Conservation (phyloP, 1,140 invertebrate species). For the Bombus pyrosoma region DNA sequence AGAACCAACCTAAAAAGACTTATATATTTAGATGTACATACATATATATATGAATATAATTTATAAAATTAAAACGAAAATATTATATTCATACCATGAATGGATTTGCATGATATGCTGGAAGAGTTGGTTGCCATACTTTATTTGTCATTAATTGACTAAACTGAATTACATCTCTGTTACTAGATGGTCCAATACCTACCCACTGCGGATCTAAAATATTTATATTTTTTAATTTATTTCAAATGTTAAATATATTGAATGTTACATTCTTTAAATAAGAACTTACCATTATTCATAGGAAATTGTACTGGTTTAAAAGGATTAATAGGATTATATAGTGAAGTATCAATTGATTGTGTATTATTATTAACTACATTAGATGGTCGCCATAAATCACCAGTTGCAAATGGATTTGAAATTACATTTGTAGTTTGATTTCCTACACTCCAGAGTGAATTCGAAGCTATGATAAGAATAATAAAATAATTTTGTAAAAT, state of each 20-base stretch:
- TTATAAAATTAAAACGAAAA: slow-evolving; percentile 8
- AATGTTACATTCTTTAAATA: neutral
- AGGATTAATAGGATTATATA: slow-evolving; percentile 78
- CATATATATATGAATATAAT: neutral
- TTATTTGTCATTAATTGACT: slow-evolving; percentile 80
- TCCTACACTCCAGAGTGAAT: slow-evolving; percentile 73
- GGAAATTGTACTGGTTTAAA: slow-evolving; percentile 76
- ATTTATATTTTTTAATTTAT: slow-evolving; percentile 18
- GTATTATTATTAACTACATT: slow-evolving; percentile 80
- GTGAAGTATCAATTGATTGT: slow-evolving; percentile 73
- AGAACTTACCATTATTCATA: slow-evolving; percentile 75
- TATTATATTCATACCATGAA: slow-evolving; percentile 76
- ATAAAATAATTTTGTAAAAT: neutral
- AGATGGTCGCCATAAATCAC: slow-evolving; percentile 77
- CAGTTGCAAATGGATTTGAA: slow-evolving; percentile 78
- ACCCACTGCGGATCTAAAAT: slow-evolving; percentile 77
- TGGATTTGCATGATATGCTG: slow-evolving; percentile 80
- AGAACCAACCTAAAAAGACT: slow-evolving; percentile 76
- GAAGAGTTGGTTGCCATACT: slow-evolving; percentile 80
- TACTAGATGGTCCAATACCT: slow-evolving; percentile 75
- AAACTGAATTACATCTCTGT: slow-evolving; percentile 79
- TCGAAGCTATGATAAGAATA: slow-evolving; percentile 68
- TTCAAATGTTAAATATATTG: neutral
- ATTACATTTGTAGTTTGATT: slow-evolving; percentile 77
- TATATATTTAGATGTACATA: neutral